Evolutionary conservation across 2,888 invertebrate species (phyloP).

Genomic region (Dasysyrphus albostriatus): DNA sequence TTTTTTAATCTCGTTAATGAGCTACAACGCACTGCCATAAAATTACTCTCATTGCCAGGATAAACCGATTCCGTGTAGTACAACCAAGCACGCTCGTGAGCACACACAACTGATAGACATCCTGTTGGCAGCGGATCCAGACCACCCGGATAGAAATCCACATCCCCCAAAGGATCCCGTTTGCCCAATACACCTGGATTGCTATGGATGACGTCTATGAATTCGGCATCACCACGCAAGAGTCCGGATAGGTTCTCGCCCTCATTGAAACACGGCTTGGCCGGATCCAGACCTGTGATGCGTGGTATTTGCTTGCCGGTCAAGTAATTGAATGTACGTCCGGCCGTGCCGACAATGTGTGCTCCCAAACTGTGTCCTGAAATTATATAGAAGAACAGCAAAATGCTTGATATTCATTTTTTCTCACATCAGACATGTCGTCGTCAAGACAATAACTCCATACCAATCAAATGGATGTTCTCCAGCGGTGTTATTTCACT

Average conservation of each 20-base stretch:
- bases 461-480: constrained; percentile 82
- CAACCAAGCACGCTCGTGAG: constrained; percentile 80
- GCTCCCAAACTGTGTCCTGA: constrained; percentile 79
- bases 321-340: constrained; percentile 78
- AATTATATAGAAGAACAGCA: not conserved
- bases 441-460: not conserved
- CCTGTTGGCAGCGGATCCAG: constrained; percentile 80
- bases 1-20: constrained; percentile 78
- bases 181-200: constrained; percentile 81
- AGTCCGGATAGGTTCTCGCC: constrained; percentile 79
- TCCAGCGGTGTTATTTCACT: constrained; percentile 78
- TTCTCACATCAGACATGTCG: not conserved
- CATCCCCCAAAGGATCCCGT: constrained; percentile 80
- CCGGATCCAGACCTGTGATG: constrained; percentile 83
- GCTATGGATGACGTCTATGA: constrained; percentile 82
- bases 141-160: constrained; percentile 82
- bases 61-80: constrained; percentile 81
- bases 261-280: constrained; percentile 82
- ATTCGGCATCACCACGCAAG: constrained; percentile 80
- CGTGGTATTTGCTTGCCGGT: constrained; percentile 79
- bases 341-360: constrained; percentile 81
- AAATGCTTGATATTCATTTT: not conserved
- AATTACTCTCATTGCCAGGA: constrained; percentile 79
- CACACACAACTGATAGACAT: constrained; percentile 79
- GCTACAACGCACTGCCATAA: constrained; percentile 79